Conservation (phyloP, 2,888 invertebrate genomes). For the Sarcophaga subvicina region DNA sequence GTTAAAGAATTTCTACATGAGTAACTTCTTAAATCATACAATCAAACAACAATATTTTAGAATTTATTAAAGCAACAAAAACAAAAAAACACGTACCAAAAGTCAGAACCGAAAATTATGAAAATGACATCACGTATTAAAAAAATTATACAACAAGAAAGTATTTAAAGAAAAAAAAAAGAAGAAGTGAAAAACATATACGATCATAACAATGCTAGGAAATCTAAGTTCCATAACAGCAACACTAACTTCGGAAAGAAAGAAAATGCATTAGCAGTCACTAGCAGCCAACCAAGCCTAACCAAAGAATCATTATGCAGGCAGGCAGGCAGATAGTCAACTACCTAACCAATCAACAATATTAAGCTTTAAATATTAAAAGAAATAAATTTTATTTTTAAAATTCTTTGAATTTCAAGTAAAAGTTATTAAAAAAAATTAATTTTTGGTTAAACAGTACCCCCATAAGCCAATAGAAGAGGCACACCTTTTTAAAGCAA, state of each 20-base stretch:
- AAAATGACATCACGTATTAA: slow-evolving; percentile 68
- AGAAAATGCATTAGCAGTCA: not conserved
- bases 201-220: slow-evolving; percentile 46
- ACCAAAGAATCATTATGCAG: not conserved
- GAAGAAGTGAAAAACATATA: slow-evolving; percentile 1
- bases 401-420: slow-evolving; percentile 60
- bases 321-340: no score
- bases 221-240: slow-evolving; percentile 17
- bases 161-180: slow-evolving; percentile 5
- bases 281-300: not conserved
- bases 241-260: not conserved
- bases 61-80: not conserved
- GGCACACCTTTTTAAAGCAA: slow-evolving; percentile 51
- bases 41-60: not conserved
- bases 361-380: not conserved
- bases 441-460: slow-evolving; percentile 18
- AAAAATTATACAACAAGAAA: slow-evolving; percentile 56
- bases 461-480: not conserved
- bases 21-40: slow-evolving; percentile 30
- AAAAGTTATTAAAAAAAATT: slow-evolving; percentile 44
- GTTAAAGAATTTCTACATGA: slow-evolving; percentile 63
- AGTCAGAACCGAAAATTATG: slow-evolving; percentile 48
- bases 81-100: slow-evolving; percentile 12
- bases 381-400: not conserved
- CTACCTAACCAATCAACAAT: not conserved